phyloP scores from a whole-genome alignment of 2,888 invertebrate species.

The Pycnomerus fuliginosus region DNA sequence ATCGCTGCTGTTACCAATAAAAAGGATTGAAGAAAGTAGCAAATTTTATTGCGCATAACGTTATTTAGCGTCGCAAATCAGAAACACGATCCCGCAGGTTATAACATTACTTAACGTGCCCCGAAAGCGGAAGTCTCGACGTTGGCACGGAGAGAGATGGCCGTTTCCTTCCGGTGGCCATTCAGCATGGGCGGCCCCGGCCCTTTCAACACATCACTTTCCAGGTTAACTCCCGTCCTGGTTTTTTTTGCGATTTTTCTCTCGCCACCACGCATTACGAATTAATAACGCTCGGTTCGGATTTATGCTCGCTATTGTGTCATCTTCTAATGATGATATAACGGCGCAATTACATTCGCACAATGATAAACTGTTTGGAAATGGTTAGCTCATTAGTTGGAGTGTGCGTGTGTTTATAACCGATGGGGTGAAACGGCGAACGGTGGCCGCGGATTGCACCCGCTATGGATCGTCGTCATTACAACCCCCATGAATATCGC shows the following conservation, averaged over 20 bases:
- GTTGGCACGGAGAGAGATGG: conserved; percentile 41
- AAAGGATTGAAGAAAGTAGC: too few relatives aligned
- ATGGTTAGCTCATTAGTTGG: conserved; percentile 43
- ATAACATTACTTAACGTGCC: conserved; percentile 40
- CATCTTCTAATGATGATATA: conserved; percentile 43
- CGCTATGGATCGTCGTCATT: too few relatives aligned
- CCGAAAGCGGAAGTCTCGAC: conserved; percentile 37
- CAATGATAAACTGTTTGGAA: conserved; percentile 47
- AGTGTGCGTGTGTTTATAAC: conserved; percentile 30
- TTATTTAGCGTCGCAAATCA: neutral
- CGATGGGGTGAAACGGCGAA: conserved; percentile 25
- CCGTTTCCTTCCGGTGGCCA: conserved; percentile 44
- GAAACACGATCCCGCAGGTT: conserved; percentile 27
- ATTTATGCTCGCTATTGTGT: conserved; percentile 31
- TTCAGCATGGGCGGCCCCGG: conserved; percentile 29
- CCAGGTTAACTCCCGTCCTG: conserved; percentile 20
- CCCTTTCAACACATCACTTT: too few relatives aligned
- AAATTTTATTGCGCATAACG: neutral
- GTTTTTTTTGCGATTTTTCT: conserved; percentile 11
- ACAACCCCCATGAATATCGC: conserved; percentile 2
- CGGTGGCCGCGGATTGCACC: too few relatives aligned
- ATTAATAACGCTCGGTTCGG: conserved; percentile 15
- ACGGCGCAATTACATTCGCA: conserved; percentile 43
- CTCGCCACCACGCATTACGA: conserved; percentile 10
- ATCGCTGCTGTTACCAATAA: too few relatives aligned